A percentile compares a stretch with the other conserved stretches of the same genome.
Evolutionary conservation across 1,140 invertebrate genomes (phyloP).

Genomic region (Frieseomelitta varia): DNA sequence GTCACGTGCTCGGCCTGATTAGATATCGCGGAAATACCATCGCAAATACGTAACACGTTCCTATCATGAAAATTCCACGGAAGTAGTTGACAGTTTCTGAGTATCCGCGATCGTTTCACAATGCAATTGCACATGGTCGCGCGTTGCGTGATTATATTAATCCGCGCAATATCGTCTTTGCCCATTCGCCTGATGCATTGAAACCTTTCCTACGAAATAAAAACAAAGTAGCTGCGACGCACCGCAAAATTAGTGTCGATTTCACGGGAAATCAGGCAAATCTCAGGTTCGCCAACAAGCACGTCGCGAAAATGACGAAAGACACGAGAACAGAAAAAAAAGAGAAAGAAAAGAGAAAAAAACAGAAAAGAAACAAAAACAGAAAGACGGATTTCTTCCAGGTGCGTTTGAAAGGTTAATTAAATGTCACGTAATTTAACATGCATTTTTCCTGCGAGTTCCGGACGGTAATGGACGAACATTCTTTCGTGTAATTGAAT

Average conservation of each 20-base stretch:
- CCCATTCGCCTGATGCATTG: neutral
- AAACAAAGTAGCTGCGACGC: neutral
- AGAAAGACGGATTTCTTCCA: neutral
- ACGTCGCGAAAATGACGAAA: neutral
- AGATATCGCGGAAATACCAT: constrained; percentile 60
- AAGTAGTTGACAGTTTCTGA: constrained; percentile 28
- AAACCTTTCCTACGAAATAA: neutral
- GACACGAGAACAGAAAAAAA: neutral
- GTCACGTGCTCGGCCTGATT: constrained; percentile 59
- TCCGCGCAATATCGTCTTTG: constrained; percentile 11
- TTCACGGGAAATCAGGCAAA: neutral
- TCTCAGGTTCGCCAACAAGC: too few species aligned
- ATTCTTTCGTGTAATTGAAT: constrained; percentile 32
- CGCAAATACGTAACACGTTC: neutral
- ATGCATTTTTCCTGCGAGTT: constrained; percentile 18
- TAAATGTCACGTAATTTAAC: constrained; percentile 35
- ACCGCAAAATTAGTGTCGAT: neutral
- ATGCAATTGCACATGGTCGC: neutral
- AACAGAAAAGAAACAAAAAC: neutral
- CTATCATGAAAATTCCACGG: constrained; percentile 26
- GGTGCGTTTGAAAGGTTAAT: constrained; percentile 26
- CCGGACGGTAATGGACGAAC: neutral
- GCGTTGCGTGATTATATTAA: constrained; percentile 20
- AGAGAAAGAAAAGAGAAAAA: neutral
- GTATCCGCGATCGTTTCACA: constrained; percentile 35